A percentile compares a stretch with the other conserved stretches of the same genome.
Conservation (phyloP, 1,140 invertebrate species). For the Bacillus rossius region DNA sequence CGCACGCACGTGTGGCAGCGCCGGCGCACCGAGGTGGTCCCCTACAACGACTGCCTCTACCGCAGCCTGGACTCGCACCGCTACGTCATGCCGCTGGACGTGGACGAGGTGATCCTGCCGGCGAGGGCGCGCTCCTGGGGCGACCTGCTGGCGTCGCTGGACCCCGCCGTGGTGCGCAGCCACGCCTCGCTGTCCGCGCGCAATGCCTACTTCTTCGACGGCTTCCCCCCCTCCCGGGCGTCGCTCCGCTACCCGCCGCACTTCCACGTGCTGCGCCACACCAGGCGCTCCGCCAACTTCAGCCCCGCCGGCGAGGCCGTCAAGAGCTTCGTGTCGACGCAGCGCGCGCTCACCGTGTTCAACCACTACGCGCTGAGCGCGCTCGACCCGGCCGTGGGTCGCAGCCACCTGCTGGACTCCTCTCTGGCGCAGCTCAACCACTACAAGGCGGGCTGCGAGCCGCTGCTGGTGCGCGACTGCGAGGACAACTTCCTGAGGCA, state of each 20-base stretch:
- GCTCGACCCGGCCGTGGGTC: constrained; percentile 48
- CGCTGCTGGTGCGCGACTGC: constrained; percentile 2
- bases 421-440: constrained; percentile 53
- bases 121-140: constrained; percentile 49
- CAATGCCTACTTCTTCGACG: constrained; percentile 59
- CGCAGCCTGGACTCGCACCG: constrained; percentile 55
- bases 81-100: constrained; percentile 61
- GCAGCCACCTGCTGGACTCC: constrained; percentile 44
- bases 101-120: constrained; percentile 66
- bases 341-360: constrained; percentile 59
- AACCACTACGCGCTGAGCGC: constrained; percentile 65
- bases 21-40: constrained; percentile 60
- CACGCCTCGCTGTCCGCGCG: constrained; percentile 55
- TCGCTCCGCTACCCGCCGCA: constrained; percentile 20
- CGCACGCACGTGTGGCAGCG: constrained; percentile 58
- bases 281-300: constrained; percentile 45
- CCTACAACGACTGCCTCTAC: constrained; percentile 72
- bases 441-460: constrained; percentile 43
- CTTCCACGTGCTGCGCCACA: constrained; percentile 30
- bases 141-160: constrained; percentile 41
- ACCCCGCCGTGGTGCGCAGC: constrained; percentile 36
- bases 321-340: constrained; percentile 64
- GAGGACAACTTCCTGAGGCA: constrained; percentile 5
- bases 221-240: constrained; percentile 21
- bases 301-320: constrained; percentile 58